Conservation (phyloP, 2,113 vertebrate species). For the Myanophis thanlyinensis region DNA sequence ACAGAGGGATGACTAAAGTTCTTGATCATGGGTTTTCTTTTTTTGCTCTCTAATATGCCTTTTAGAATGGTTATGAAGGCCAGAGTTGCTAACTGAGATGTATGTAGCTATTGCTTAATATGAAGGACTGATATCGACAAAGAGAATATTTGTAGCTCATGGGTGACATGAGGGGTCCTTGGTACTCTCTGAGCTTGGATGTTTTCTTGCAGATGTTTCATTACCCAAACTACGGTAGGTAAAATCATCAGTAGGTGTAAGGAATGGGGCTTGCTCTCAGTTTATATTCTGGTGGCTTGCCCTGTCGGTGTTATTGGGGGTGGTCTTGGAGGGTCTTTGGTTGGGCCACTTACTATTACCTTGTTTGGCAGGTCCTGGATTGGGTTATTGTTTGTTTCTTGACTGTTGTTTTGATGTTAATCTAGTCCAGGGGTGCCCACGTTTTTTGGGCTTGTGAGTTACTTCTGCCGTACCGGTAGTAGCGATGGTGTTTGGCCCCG, state of each 20-base stretch:
- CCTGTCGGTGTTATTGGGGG: too few relatives aligned
- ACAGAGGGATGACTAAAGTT: neutral
- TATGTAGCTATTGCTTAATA: neutral
- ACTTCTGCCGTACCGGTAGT: too few relatives aligned
- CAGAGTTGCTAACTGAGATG: neutral
- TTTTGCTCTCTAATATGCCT: neutral
- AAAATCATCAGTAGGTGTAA: neutral
- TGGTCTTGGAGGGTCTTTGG: neutral
- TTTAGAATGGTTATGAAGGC: neutral
- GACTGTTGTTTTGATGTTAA: too few relatives aligned
- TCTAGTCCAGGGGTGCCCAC: too few relatives aligned
- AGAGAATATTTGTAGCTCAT: neutral
- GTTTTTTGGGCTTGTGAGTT: too few relatives aligned
- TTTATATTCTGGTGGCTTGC: neutral
- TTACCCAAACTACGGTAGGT: neutral
- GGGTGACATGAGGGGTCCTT: neutral
- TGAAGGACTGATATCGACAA: neutral
- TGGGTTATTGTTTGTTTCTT: too few relatives aligned
- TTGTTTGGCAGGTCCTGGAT: neutral
- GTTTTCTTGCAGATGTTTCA: neutral
- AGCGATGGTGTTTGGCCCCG: too few relatives aligned
- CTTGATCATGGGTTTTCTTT: neutral
- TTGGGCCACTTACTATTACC: neutral
- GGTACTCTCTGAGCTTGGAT: neutral
- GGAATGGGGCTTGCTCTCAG: neutral